phyloP scores from a whole-genome alignment of 1,140 invertebrate species.

The Macrocentrus cingulum region DNA sequence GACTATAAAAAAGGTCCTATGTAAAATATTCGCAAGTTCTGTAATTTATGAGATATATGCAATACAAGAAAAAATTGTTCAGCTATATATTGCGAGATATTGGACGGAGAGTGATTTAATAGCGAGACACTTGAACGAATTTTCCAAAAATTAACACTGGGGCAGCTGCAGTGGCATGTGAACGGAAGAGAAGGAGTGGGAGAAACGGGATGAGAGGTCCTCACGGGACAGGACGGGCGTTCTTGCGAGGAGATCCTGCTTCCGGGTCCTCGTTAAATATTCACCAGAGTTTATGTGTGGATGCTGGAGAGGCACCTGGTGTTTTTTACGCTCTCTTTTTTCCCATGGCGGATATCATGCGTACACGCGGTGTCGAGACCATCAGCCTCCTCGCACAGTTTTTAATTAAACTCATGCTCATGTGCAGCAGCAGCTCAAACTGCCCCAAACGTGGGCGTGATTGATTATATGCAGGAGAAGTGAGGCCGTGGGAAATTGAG shows the following conservation, averaged over 20 bases:
- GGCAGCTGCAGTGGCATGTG: conserved; percentile 15
- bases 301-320: conserved; percentile 3
- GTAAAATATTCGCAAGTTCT: too few species aligned
- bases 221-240: conserved; percentile 18
- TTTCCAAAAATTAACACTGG: background rate
- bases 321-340: background rate
- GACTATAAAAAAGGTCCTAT: too few species aligned
- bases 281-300: background rate
- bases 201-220: conserved; percentile 9
- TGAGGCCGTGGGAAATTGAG: conserved; percentile 12
- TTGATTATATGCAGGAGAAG: background rate
- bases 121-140: background rate
- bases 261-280: conserved; percentile 6
- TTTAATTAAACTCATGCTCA: conserved; percentile 13
- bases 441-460: background rate
- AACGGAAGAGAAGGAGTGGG: conserved; percentile 18
- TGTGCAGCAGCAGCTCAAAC: too few species aligned
- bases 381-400: background rate
- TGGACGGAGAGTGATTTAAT: background rate
- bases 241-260: conserved; percentile 19
- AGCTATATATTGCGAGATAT: too few species aligned
- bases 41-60: too few species aligned
- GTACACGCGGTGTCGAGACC: too few species aligned
- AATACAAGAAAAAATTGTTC: too few species aligned
- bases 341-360: too few species aligned